phyloP scores from a whole-genome alignment of 92 coral and sea anemone species.

The Phenganax marumi region DNA sequence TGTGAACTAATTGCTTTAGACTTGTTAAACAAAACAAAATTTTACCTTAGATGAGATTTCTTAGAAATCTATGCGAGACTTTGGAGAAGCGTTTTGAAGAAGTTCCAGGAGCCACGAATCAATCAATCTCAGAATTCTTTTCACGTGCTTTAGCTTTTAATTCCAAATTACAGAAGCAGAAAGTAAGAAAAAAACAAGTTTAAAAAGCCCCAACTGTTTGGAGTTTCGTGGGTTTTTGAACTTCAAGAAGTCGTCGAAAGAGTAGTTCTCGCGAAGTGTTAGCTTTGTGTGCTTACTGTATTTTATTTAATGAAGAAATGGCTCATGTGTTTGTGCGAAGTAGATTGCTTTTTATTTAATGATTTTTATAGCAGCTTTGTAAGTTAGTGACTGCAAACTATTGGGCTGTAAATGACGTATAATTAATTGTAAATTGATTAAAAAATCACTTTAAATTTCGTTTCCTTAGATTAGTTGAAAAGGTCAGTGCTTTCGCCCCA shows the following conservation, averaged over 20 bases:
- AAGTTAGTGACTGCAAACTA: not conserved
- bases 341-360: constrained; percentile 42
- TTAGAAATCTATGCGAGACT: constrained; percentile 10
- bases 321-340: not conserved
- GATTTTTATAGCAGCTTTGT: constrained; percentile 5
- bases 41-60: constrained; percentile 39
- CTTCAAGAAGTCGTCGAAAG: constrained; percentile 20
- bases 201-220: too few species aligned
- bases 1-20: not conserved
- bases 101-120: constrained; percentile 12
- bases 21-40: constrained; percentile 35
- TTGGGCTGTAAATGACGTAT: constrained; percentile 21
- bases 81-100: constrained; percentile 14
- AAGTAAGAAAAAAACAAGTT: not conserved
- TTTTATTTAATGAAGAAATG: constrained; percentile 27
- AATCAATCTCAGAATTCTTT: not conserved
- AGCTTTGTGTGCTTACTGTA: constrained; percentile 11
- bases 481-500: too few species aligned
- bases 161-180: not conserved
- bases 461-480: too few species aligned
- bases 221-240: not conserved
- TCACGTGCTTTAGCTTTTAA: not conserved
- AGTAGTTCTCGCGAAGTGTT: constrained; percentile 4
- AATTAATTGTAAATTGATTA: constrained; percentile 38
- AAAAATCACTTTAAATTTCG: not conserved